These are phyloP conservation scores for Bombus sibiricus DNA, from an alignment of 1,140 invertebrate genomes.

Conservation along the genomic window DNA sequence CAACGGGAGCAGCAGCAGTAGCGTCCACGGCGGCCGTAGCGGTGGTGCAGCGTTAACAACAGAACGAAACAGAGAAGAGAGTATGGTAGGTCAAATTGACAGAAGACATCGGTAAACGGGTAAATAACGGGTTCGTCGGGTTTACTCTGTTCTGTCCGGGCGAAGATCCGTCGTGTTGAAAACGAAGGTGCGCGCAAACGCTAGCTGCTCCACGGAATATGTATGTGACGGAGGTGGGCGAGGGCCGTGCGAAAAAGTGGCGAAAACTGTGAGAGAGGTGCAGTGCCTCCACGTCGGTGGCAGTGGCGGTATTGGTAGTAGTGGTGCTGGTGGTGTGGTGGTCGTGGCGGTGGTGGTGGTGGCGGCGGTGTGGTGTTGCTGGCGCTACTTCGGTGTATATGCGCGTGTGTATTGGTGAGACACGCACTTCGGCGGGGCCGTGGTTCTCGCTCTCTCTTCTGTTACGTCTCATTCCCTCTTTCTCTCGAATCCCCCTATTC, in stretches of 20 bases:
- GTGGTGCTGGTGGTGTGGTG: slow-evolving; percentile 27
- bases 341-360: slow-evolving; percentile 24
- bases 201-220: slow-evolving; percentile 49
- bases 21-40: slow-evolving; percentile 1
- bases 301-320: slow-evolving; percentile 43
- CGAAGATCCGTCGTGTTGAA: neutral
- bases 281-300: slow-evolving; percentile 50
- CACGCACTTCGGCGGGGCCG: slow-evolving; percentile 57
- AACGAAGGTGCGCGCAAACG: slow-evolving; percentile 28
- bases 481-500: slow-evolving; percentile 37
- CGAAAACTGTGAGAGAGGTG: slow-evolving; percentile 59
- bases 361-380: slow-evolving; percentile 46
- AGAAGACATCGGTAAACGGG: slow-evolving; percentile 10
- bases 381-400: slow-evolving; percentile 55
- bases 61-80: slow-evolving; percentile 13
- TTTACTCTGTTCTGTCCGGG: neutral
- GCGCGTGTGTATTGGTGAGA: slow-evolving; percentile 50
- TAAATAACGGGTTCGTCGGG: slow-evolving; percentile 43
- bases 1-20: slow-evolving; percentile 21
- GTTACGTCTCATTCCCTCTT: slow-evolving; percentile 30
- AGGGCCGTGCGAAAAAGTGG: slow-evolving; percentile 61
- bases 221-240: slow-evolving; percentile 46
- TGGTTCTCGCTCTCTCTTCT: slow-evolving; percentile 37
- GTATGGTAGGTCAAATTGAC: slow-evolving; percentile 12
- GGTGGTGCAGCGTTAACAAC: slow-evolving; percentile 7